Evolutionary conservation across 1,140 invertebrate species (phyloP).

Genomic region (Drosophila orena): DNA sequence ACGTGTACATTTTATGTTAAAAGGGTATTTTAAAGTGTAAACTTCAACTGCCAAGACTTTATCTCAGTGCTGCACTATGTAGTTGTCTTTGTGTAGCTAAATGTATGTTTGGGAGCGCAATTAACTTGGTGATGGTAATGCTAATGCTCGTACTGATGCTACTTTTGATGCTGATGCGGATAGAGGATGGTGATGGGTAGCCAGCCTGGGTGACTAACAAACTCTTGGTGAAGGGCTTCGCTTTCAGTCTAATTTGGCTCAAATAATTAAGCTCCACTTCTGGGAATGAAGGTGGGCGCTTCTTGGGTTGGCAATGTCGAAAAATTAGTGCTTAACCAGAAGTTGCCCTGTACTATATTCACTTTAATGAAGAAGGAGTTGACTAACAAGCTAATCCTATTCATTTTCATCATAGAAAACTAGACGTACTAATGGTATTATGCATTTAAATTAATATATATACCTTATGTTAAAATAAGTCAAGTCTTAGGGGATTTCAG

Average conservation of each 20-base stretch:
- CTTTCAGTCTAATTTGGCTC: slow-evolving; percentile 65
- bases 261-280: slow-evolving; percentile 63
- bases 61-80: slow-evolving; percentile 13
- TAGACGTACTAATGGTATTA: too few species aligned
- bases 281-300: slow-evolving; percentile 6
- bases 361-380: not conserved
- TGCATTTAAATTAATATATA: too few species aligned
- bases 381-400: not conserved
- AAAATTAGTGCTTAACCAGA: not conserved
- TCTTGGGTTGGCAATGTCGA: slow-evolving; percentile 31
- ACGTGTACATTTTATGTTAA: too few species aligned
- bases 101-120: slow-evolving; percentile 42
- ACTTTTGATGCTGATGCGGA: slow-evolving; percentile 35
- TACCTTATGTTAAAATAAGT: too few species aligned
- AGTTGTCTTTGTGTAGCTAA: slow-evolving; percentile 19
- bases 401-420: too few species aligned
- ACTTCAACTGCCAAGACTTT: too few species aligned
- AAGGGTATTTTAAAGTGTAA: too few species aligned
- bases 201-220: slow-evolving; percentile 50
- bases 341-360: slow-evolving; percentile 2
- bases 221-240: slow-evolving; percentile 58
- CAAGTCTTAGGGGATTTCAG: too few species aligned
- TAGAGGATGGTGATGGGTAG: slow-evolving; percentile 12
- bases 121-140: slow-evolving; percentile 55
- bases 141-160: slow-evolving; percentile 36